Evolutionary conservation across 2,113 vertebrate genomes (phyloP).

Genomic region (Dissostichus mawsoni): DNA sequence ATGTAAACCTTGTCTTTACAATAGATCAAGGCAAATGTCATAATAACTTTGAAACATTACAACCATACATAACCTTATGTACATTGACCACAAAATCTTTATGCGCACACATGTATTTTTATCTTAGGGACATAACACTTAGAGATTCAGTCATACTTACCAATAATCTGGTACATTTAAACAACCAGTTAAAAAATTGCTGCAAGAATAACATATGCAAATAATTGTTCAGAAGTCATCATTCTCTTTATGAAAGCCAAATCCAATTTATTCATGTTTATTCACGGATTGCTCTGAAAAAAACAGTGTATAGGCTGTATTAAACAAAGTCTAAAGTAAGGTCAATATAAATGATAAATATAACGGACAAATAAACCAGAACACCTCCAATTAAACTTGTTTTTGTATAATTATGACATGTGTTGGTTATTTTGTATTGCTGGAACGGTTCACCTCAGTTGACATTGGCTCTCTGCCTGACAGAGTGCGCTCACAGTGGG

Average conservation of each 20-base stretch:
- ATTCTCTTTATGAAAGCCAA: background rate
- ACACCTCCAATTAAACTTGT: background rate
- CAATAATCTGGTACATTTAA: background rate
- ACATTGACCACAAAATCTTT: background rate
- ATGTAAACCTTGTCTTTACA: background rate
- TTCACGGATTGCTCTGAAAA: background rate
- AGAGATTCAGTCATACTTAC: background rate
- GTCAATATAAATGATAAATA: background rate
- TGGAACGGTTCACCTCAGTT: slow-evolving; percentile 72
- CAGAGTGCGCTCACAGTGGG: slow-evolving; percentile 71
- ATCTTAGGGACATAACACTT: background rate
- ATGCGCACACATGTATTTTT: background rate
- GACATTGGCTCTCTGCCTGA: slow-evolving; percentile 70
- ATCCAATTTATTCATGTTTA: background rate
- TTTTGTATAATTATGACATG: slow-evolving; percentile 44
- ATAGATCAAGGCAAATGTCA: background rate
- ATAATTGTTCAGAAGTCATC: background rate
- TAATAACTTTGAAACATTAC: background rate
- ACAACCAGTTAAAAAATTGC: background rate
- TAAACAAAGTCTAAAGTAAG: background rate
- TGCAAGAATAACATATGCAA: background rate
- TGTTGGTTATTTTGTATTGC: slow-evolving; percentile 67
- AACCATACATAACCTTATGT: background rate
- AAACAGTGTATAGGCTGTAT: background rate
- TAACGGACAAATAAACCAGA: background rate